Conservation (phyloP, 2,797 vertebrate species). For the Aulostomus chinensis region DNA sequence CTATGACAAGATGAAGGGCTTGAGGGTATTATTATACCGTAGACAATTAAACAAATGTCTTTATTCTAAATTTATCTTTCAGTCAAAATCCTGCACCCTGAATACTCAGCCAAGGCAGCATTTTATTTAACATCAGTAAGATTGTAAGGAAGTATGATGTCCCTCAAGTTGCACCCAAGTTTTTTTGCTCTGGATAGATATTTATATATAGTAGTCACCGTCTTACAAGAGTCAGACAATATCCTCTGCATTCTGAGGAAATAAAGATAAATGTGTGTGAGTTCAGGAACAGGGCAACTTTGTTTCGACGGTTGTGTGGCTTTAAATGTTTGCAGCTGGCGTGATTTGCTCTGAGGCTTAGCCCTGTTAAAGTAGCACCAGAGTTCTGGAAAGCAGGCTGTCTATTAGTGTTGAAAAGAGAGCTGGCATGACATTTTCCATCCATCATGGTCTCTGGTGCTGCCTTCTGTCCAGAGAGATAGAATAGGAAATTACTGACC, state of each 20-base stretch:
- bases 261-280: constrained; percentile 31
- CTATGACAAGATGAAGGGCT: background rate
- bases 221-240: constrained; percentile 22
- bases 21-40: background rate
- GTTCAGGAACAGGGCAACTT: constrained; percentile 55
- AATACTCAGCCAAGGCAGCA: too few relatives aligned
- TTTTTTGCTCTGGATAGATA: background rate
- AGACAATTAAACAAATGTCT: background rate
- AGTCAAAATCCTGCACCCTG: background rate
- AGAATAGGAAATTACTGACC: background rate
- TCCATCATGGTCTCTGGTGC: constrained; percentile 12
- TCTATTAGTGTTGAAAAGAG: constrained; percentile 25
- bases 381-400: constrained; percentile 34
- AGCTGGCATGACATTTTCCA: constrained; percentile 30
- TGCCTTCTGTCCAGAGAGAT: constrained; percentile 5
- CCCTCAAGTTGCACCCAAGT: background rate
- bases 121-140: background rate
- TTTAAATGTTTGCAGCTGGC: constrained; percentile 41
- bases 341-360: constrained; percentile 42
- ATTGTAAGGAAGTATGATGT: background rate
- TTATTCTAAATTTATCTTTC: constrained; percentile 1
- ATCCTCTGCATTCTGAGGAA: constrained; percentile 21
- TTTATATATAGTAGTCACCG: background rate
- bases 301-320: constrained; percentile 38
- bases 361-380: constrained; percentile 33